These are phyloP conservation scores for Selenia dentaria DNA, from an alignment of 2,888 invertebrate species.

Conservation along the genomic window DNA sequence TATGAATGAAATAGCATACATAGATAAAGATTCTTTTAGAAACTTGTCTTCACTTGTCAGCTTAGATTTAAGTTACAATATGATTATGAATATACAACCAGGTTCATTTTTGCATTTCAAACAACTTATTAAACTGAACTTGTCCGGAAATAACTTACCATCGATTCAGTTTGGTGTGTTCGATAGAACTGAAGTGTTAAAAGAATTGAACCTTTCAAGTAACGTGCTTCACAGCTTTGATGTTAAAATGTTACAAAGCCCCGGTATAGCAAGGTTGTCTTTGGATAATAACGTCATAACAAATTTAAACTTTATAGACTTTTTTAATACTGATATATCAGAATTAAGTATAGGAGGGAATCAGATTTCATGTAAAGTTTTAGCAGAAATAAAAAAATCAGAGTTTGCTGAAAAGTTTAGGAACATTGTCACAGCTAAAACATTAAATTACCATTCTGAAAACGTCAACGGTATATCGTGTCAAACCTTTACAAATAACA, in stretches of 20 bases:
- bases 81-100: constrained; percentile 34
- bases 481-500: constrained; percentile 7
- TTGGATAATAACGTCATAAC: constrained; percentile 34
- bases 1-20: constrained; percentile 25
- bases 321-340: constrained; percentile 16
- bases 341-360: constrained; percentile 35
- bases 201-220: constrained; percentile 28
- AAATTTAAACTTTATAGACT: constrained; percentile 23
- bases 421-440: constrained; percentile 15
- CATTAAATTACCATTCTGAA: constrained; percentile 26
- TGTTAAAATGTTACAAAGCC: constrained; percentile 22
- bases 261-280: constrained; percentile 19
- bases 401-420: constrained; percentile 18
- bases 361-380: constrained; percentile 30
- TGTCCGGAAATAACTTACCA: constrained; percentile 29
- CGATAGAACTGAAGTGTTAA: constrained; percentile 28
- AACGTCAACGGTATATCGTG: constrained; percentile 33
- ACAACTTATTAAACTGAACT: constrained; percentile 22
- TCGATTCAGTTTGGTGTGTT: constrained; percentile 33
- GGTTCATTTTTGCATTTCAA: constrained; percentile 31
- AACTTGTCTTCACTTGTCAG: constrained; percentile 21
- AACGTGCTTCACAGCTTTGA: constrained; percentile 32
- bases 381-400: constrained; percentile 27
- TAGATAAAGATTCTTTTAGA: constrained; percentile 35
- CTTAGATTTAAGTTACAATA: constrained; percentile 35